These are phyloP conservation scores for Myocastor coypus DNA, from an alignment of 2,113 vertebrate species.

Conservation along the genomic window DNA sequence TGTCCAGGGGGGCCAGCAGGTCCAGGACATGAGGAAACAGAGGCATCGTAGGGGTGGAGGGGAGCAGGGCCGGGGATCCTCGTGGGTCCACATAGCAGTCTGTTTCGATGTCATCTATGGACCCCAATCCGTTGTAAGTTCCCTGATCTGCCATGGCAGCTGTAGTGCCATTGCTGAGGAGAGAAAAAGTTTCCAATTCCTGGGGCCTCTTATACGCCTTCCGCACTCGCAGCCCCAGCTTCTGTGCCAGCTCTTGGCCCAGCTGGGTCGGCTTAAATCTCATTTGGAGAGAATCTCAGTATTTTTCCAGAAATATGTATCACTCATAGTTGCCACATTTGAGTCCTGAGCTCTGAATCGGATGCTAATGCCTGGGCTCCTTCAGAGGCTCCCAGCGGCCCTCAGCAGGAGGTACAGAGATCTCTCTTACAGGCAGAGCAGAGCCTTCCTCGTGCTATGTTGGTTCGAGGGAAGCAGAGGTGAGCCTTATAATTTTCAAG, in stretches of 20 bases:
- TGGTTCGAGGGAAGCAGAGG: neutral
- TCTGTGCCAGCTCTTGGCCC: conserved; percentile 93
- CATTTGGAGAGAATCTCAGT: conserved; percentile 7
- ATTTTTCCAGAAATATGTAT: neutral
- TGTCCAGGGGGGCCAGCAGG: too few relatives aligned
- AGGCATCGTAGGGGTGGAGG: too few relatives aligned
- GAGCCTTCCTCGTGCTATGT: neutral
- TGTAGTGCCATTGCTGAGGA: too few relatives aligned
- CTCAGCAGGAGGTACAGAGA: neutral
- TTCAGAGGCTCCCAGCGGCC: neutral
- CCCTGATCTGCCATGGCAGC: too few relatives aligned
- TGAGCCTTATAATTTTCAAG: neutral
- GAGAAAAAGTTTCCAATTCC: too few relatives aligned
- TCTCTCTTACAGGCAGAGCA: neutral
- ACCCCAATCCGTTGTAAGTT: too few relatives aligned
- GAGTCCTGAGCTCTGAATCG: neutral
- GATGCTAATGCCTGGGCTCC: neutral
- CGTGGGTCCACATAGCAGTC: too few relatives aligned
- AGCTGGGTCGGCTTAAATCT: conserved; percentile 88
- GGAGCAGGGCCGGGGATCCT: too few relatives aligned
- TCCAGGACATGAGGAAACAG: too few relatives aligned
- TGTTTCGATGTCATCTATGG: too few relatives aligned
- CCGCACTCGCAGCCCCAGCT: conserved; percentile 91
- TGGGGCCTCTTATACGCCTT: conserved; percentile 93
- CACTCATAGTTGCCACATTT: neutral